Evolutionary conservation across 2,888 invertebrate species (phyloP).

Genomic region (Polyommatus iphigenia): DNA sequence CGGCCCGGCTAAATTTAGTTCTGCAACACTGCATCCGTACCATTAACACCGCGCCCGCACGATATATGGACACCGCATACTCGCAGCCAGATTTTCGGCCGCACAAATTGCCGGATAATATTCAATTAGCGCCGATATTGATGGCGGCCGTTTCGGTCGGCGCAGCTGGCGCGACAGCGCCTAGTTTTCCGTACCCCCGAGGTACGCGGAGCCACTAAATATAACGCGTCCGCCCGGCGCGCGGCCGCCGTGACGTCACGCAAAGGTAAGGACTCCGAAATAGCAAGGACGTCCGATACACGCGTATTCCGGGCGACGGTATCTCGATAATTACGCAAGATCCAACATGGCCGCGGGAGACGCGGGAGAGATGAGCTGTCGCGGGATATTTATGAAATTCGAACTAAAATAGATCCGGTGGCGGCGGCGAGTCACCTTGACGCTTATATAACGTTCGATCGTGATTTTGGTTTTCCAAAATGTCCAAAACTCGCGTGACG

Average conservation of each 20-base stretch:
- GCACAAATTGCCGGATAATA: slow-evolving; percentile 78
- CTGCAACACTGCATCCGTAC: slow-evolving; percentile 69
- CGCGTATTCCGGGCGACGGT: slow-evolving; percentile 53
- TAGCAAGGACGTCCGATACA: slow-evolving; percentile 71
- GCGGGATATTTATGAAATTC: slow-evolving; percentile 79
- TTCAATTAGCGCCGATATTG: slow-evolving; percentile 78
- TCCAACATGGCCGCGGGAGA: slow-evolving; percentile 58
- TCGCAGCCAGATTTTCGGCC: slow-evolving; percentile 75
- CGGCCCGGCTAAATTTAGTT: slow-evolving; percentile 63
- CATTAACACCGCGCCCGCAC: slow-evolving; percentile 65
- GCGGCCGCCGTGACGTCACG: slow-evolving; percentile 74
- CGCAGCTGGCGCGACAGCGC: slow-evolving; percentile 47
- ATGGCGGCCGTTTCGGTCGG: slow-evolving; percentile 71
- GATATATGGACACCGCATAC: slow-evolving; percentile 75
- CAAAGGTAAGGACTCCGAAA: slow-evolving; percentile 74
- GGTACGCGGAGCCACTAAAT: slow-evolving; percentile 49
- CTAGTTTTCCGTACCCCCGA: slow-evolving; percentile 57
- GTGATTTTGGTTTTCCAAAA: slow-evolving; percentile 58
- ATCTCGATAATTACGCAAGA: slow-evolving; percentile 68
- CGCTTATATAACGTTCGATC: slow-evolving; percentile 68
- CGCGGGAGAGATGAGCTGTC: slow-evolving; percentile 78
- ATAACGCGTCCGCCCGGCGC: slow-evolving; percentile 66
- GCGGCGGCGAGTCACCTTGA: slow-evolving; percentile 79
- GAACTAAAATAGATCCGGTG: slow-evolving; percentile 77
- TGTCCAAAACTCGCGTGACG: slow-evolving; percentile 71